phyloP scores from a whole-genome alignment of 2,888 invertebrate species.

The Tipula confusa region DNA sequence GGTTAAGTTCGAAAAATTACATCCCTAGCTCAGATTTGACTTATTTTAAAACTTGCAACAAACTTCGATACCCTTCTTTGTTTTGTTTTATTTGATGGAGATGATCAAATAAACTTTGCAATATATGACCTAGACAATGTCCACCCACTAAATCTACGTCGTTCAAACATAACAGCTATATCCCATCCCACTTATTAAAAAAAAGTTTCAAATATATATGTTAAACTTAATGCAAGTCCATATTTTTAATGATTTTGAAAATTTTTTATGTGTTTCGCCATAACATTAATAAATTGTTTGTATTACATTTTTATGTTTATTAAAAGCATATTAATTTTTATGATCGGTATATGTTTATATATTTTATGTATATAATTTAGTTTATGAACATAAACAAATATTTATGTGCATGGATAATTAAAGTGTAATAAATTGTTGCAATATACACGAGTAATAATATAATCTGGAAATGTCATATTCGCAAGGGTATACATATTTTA shows the following conservation, averaged over 20 bases:
- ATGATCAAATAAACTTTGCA: no score
- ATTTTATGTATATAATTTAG: neutral
- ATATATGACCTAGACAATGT: no score
- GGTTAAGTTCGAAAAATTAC: no score
- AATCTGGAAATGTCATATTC: neutral
- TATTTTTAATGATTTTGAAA: neutral
- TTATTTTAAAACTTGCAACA: no score
- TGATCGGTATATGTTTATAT: neutral
- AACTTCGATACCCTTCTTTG: no score
- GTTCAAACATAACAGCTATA: no score
- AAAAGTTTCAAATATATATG: no score
- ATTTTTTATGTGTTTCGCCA: neutral
- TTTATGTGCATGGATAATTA: neutral
- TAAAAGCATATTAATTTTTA: conserved; percentile 25
- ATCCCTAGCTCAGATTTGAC: no score
- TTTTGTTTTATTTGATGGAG: no score
- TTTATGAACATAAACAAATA: neutral
- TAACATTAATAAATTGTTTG: neutral
- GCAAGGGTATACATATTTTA: neutral
- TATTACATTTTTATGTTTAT: conserved; percentile 25
- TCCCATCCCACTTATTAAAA: no score
- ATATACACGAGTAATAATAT: neutral
- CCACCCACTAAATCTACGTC: no score
- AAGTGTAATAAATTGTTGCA: neutral
- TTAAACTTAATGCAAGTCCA: neutral